Conservation (phyloP, 1,140 invertebrate genomes). For the Dreissena rostriformis region DNA sequence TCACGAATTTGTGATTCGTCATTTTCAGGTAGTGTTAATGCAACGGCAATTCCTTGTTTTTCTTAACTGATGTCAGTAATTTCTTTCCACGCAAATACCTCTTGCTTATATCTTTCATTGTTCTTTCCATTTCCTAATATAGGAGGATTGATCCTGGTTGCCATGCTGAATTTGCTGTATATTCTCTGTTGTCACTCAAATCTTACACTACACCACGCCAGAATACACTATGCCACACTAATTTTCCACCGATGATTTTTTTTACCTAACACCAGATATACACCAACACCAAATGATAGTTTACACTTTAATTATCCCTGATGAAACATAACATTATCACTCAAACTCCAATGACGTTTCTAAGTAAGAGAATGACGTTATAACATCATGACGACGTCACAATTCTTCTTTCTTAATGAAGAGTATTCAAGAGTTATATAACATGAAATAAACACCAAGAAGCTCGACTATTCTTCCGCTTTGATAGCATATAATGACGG, state of each 20-base stretch:
- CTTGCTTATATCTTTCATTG: slow-evolving; percentile 40
- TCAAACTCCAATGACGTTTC: no score
- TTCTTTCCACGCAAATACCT: slow-evolving; percentile 41
- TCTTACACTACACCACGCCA: slow-evolving; percentile 12
- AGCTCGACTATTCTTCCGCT: no score
- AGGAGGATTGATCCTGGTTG: slow-evolving; percentile 30
- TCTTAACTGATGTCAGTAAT: slow-evolving; percentile 17
- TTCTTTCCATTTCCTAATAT: slow-evolving; percentile 39
- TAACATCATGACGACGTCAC: slow-evolving; percentile 3
- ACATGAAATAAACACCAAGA: slow-evolving; percentile 43
- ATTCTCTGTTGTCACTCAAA: slow-evolving; percentile 25
- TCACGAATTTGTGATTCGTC: slow-evolving; percentile 40
- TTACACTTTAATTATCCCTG: no score
- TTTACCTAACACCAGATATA: background rate
- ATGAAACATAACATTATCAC: no score
- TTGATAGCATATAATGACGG: no score
- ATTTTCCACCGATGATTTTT: background rate
- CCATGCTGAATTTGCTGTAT: slow-evolving; percentile 6
- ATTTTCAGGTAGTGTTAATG: slow-evolving; percentile 43
- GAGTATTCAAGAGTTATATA: background rate
- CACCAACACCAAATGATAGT: no score
- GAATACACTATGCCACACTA: background rate
- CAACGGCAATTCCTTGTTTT: slow-evolving; percentile 40
- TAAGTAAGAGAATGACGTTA: background rate
- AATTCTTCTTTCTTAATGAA: background rate